Conservation (phyloP, 2,113 vertebrate genomes). For the Sturnira hondurensis region DNA sequence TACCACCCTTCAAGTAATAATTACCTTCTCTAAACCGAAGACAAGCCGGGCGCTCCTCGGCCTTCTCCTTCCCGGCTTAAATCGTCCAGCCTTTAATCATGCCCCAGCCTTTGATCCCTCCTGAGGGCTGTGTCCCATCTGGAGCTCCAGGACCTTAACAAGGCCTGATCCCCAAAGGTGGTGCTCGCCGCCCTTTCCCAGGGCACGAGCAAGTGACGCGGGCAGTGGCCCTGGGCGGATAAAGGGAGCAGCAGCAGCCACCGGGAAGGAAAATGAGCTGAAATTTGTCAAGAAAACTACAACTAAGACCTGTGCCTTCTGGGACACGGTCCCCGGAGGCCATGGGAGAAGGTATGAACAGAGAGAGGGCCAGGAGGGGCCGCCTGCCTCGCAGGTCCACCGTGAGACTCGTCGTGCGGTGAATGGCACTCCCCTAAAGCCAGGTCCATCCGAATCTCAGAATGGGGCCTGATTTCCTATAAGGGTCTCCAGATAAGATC, state of each 20-base stretch:
- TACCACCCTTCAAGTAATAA: conserved; percentile 6
- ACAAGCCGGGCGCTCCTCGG: background rate
- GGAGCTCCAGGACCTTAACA: background rate
- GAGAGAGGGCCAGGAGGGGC: background rate
- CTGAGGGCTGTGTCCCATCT: background rate
- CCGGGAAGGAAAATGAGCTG: background rate
- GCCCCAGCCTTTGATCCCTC: background rate
- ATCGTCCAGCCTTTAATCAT: background rate
- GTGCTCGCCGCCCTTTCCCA: background rate
- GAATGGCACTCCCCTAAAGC: background rate
- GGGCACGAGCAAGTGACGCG: background rate
- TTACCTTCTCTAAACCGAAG: background rate
- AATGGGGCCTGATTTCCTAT: background rate
- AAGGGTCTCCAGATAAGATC: background rate
- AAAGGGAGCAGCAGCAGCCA: background rate
- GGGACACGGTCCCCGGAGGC: background rate
- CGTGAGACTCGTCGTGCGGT: background rate
- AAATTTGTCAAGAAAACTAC: background rate
- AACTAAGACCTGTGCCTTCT: background rate
- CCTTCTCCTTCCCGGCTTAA: background rate
- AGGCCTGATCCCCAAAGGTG: background rate
- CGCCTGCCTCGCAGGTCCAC: background rate
- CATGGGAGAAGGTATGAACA: background rate
- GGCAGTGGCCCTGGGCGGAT: background rate
- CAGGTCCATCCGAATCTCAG: background rate